Evolutionary conservation across 2,888 invertebrate genomes (phyloP).

Genomic region (Pinctada fucata): DNA sequence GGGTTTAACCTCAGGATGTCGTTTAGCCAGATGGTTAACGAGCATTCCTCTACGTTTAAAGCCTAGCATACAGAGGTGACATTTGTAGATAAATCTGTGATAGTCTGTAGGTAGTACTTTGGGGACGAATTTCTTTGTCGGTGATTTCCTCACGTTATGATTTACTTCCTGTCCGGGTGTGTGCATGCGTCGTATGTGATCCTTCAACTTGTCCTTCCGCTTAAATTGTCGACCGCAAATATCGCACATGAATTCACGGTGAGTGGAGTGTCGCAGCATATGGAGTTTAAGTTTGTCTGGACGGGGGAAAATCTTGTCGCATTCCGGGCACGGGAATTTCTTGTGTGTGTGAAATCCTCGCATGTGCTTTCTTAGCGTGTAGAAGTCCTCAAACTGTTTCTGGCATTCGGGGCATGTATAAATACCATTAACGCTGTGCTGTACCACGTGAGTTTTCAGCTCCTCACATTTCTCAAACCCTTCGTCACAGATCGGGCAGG

Average conservation of each 20-base stretch:
- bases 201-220: constrained; percentile 82
- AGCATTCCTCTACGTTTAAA: constrained; percentile 91
- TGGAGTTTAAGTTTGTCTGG: constrained; percentile 86
- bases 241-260: constrained; percentile 85
- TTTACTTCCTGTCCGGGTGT: constrained; percentile 77
- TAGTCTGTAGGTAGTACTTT: constrained; percentile 83
- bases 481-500: constrained; percentile 86
- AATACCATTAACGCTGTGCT: constrained; percentile 81
- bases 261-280: constrained; percentile 83
- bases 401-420: constrained; percentile 85
- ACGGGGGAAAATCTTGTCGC: constrained; percentile 84
- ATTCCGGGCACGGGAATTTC: constrained; percentile 83
- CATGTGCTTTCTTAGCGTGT: constrained; percentile 85
- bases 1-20: constrained; percentile 82
- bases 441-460: constrained; percentile 84
- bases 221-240: constrained; percentile 88
- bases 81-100: constrained; percentile 86
- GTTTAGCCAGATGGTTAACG: constrained; percentile 89
- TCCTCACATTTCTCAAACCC: constrained; percentile 79
- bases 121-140: constrained; percentile 80
- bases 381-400: constrained; percentile 84
- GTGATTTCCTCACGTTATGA: constrained; percentile 50
- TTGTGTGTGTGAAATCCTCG: constrained; percentile 85
- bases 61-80: constrained; percentile 85
- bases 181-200: constrained; percentile 85